These are phyloP conservation scores for Zaprionus obscuricornis DNA, from an alignment of 2,888 invertebrate genomes.

Conservation along the genomic window DNA sequence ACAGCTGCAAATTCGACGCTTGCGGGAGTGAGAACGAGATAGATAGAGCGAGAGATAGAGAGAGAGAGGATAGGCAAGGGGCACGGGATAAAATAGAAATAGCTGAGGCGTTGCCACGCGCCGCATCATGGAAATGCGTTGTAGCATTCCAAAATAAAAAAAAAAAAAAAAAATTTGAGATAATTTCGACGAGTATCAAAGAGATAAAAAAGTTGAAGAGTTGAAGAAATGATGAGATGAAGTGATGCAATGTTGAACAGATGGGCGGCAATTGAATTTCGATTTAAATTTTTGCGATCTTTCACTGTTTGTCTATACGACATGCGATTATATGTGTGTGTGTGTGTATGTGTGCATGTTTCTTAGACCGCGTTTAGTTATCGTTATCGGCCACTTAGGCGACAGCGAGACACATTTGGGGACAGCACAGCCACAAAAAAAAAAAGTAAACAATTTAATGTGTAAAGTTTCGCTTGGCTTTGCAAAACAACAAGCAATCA, in stretches of 20 bases:
- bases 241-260: conserved; percentile 36
- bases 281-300: conserved; percentile 33
- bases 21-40: no score
- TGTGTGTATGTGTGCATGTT: neutral
- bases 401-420: conserved; percentile 7
- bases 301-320: no score
- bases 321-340: no score
- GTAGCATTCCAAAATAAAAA: neutral
- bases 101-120: conserved; percentile 62
- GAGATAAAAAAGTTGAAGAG: no score
- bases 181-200: no score
- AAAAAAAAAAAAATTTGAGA: no score
- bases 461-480: conserved; percentile 57
- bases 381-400: conserved; percentile 67
- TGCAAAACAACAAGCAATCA: conserved; percentile 49
- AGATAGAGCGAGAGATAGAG: conserved; percentile 5
- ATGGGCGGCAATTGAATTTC: conserved; percentile 48
- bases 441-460: conserved; percentile 73
- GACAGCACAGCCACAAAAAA: no score
- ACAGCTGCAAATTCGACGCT: conserved; percentile 59
- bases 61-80: conserved; percentile 6
- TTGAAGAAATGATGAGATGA: no score
- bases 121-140: conserved; percentile 57
- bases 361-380: conserved; percentile 25
- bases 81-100: conserved; percentile 19